Percentiles rank a stretch among this genome's conserved stretches.
Conservation (phyloP, 2,888 invertebrate species). For the Cerastis leucographa region DNA sequence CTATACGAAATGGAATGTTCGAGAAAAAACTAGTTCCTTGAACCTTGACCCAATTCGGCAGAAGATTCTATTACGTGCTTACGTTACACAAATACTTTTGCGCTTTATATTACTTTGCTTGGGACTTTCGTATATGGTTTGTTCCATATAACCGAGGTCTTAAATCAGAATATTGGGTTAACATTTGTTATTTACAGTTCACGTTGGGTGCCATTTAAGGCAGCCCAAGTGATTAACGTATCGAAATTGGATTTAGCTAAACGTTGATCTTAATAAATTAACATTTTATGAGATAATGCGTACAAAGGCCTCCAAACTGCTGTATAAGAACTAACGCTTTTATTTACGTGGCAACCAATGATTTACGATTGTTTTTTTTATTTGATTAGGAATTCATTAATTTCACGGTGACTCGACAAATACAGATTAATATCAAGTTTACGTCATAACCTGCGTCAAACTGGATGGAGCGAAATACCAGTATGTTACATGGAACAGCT, state of each 20-base stretch:
- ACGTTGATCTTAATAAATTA: conserved; percentile 24
- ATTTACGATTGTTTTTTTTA: neutral
- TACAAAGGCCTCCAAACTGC: neutral
- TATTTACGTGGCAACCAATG: neutral
- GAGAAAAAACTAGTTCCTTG: conserved; percentile 41
- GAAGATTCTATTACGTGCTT: conserved; percentile 19
- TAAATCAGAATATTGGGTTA: neutral
- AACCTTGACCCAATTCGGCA: conserved; percentile 44
- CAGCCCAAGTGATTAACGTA: neutral
- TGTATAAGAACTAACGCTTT: neutral
- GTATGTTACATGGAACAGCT: neutral
- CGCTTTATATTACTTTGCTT: neutral
- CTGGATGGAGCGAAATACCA: neutral
- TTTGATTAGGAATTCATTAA: conserved; percentile 2
- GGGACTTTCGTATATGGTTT: conserved; percentile 4
- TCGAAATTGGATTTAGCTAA: conserved; percentile 1
- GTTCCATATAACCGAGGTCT: neutral
- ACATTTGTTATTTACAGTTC: conserved; percentile 9
- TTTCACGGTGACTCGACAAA: neutral
- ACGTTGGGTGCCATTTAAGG: conserved; percentile 3
- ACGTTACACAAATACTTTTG: conserved; percentile 26
- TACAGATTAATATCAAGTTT: neutral
- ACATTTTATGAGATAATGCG: conserved; percentile 25
- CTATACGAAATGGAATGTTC: conserved; percentile 31
- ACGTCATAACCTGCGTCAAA: neutral